Base-by-base conservation (phyloP, 2,797 vertebrate species). In the Sebastes aleutianus region DNA sequence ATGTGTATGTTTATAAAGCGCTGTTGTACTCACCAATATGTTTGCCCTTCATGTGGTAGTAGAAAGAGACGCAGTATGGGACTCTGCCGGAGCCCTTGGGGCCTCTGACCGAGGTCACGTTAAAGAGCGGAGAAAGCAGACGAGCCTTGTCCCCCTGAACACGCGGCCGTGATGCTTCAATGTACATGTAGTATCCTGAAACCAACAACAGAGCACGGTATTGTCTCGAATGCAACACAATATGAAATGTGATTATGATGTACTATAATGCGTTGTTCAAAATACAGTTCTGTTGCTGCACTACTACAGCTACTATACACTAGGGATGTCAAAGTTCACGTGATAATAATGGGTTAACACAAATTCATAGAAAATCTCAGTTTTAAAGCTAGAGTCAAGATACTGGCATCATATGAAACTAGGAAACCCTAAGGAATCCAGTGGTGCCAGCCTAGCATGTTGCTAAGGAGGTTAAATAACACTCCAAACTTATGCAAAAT, bases 21-120 rank as follows among this genome's bases (percentile, higher is more conserved):
- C 3, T 47, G 43, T 47, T 47, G 1, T 26, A 96, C 98, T 99
- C 94, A 99, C 98, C 98, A 0, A 99, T 99, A 92, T 99, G 97
- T 88, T 98, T 98, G 83, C 98, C 98, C 0, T 97, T 98, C 98
- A 99, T 99, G 94, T 99, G 97, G 93, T 99, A 99, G 95, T 97
- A 99, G 95, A 99, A 99, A 80, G 97, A 98, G 91, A 99, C 95
- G 5, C 98, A 99, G 94, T 97, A 98, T 5, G 97, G 96, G 10
- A 92, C 87, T 68, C 94, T 91, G 64, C 85, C 85, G 2, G 94
- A 91, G 14, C 94, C 95, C 39, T 94, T 93, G 50, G 95, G 95
- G 14, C 95, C 94, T 79, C 94, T 97, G 86, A 95, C 92, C 14
- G 90, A 88, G 0, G 97, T 97, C 80, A 97, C 96, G 3, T 99